These are phyloP conservation scores for Haemorhous mexicanus DNA, from an alignment of 2,113 vertebrate species.

Conservation along the genomic window DNA sequence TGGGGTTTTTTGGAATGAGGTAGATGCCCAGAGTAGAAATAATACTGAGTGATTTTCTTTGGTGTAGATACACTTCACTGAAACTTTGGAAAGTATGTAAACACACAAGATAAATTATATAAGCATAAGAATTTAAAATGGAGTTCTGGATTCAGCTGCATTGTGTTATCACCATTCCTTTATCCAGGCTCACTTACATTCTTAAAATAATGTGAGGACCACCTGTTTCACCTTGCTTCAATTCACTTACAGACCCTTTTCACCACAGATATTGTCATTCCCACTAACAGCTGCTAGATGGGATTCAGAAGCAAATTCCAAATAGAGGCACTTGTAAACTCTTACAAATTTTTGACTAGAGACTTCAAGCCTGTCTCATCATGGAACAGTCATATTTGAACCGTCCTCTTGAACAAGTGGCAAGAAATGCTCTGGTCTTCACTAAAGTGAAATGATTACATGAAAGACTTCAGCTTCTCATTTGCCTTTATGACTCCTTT, in stretches of 20 bases:
- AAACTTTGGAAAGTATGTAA: neutral
- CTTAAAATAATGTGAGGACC: neutral
- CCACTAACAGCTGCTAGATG: neutral
- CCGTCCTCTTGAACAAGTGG: neutral
- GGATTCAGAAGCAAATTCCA: neutral
- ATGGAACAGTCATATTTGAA: neutral
- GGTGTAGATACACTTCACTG: neutral
- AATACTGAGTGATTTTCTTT: neutral
- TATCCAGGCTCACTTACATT: neutral
- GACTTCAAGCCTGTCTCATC: neutral
- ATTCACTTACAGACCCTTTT: neutral
- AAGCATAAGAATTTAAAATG: neutral
- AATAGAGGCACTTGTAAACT: neutral
- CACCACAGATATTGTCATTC: neutral
- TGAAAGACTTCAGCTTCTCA: neutral
- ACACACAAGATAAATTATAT: neutral
- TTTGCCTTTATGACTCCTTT: neutral
- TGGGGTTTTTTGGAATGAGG: neutral
- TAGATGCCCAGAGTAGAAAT: neutral
- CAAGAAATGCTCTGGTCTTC: neutral
- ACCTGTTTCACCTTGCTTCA: neutral
- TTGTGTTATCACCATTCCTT: neutral
- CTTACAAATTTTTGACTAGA: neutral
- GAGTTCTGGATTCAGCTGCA: rapidly evolving
- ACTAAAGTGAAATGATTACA: neutral